A percentile compares a stretch with the other conserved stretches of the same genome.
phyloP scores from a whole-genome alignment of 2,797 vertebrate species.

The Myripristis murdjan region DNA sequence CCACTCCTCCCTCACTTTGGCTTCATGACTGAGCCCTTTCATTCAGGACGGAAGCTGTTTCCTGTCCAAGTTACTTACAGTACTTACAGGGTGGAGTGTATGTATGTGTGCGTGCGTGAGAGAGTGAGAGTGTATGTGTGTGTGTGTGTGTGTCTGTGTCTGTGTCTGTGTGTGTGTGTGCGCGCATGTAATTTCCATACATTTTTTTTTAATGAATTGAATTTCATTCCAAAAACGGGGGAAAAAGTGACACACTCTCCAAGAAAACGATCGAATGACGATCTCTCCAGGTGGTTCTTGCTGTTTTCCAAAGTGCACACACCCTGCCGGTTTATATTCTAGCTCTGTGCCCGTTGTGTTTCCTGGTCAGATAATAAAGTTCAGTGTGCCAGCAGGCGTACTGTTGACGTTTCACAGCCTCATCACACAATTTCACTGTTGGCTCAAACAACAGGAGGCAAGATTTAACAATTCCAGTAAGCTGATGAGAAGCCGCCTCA shows the following conservation, averaged over 20 bases:
- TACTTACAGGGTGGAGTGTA: slow-evolving; percentile 63
- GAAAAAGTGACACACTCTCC: background rate
- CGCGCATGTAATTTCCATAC: background rate
- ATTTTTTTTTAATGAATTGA: slow-evolving; percentile 2
- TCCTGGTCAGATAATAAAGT: background rate
- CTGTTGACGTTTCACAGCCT: background rate
- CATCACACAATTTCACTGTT: no score
- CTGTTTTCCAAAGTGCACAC: no score
- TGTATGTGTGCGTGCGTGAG: slow-evolving; percentile 9
- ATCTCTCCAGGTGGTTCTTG: no score
- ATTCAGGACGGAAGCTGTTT: slow-evolving; percentile 72
- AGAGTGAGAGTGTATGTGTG: slow-evolving; percentile 1
- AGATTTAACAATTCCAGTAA: no score
- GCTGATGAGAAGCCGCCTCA: no score
- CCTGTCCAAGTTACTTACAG: slow-evolving; percentile 65
- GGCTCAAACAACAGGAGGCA: no score
- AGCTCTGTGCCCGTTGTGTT: background rate
- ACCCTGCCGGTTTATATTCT: background rate
- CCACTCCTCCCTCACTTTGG: slow-evolving; percentile 14
- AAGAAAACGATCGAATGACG: no score
- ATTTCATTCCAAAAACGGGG: slow-evolving; percentile 29
- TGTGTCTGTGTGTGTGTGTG: slow-evolving; percentile 4
- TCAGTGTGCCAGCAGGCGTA: background rate
- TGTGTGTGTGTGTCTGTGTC: background rate
- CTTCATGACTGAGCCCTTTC: slow-evolving; percentile 75